Evolutionary conservation across 2,113 vertebrate genomes (phyloP), one percentile per base, ranked within the genome.

Genomic region (Nothoprocta perdicaria): DNA sequence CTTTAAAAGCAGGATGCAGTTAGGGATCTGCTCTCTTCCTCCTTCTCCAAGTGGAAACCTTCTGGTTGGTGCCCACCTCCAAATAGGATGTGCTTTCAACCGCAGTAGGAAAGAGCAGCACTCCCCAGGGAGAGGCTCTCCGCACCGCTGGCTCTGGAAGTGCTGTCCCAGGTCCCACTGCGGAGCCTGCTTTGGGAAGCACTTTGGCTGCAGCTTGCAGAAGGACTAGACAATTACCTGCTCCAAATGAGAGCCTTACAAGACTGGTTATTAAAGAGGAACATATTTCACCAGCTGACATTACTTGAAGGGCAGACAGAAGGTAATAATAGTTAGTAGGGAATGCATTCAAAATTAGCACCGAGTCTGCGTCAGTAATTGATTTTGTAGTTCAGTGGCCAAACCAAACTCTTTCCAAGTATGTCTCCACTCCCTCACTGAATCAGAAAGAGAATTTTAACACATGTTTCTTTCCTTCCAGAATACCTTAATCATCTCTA

Each of bases 381-480:
- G 45, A 41, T 88, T 92, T 66, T 80, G 33, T 38, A 68, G 33
- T 60, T 50, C 31, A 80, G 53, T 17, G 79, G 72, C 27, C 14
- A 41, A 85, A 16, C 6, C 19, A 62, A 81, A 74, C 3, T 55
- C 14, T 69, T 69, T 46, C 33, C 53, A 80, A 62, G 57, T 71
- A 81, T 35, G 16, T 22, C 41, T 48, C 62, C 14, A 23, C 45
- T 75, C 26, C 43, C n/a, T 89, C 46, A 62, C n/a, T 63, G 41
- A 79, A 75, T 93, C 72, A 88, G 63, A 89, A 72, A 76, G 43
- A 68, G 26, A 90, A 76, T 88, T 90, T 76, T 60, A 73, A 76
- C 15, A 1, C 14, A 41, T 74, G 35, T 52, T 33, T 82, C 57
- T 80, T 12, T 21, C 61, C 50, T 69, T 86, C 6, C 45, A 77